Evolutionary conservation across 2,797 vertebrate species (phyloP).

Genomic region (Margarornis squamiger): DNA sequence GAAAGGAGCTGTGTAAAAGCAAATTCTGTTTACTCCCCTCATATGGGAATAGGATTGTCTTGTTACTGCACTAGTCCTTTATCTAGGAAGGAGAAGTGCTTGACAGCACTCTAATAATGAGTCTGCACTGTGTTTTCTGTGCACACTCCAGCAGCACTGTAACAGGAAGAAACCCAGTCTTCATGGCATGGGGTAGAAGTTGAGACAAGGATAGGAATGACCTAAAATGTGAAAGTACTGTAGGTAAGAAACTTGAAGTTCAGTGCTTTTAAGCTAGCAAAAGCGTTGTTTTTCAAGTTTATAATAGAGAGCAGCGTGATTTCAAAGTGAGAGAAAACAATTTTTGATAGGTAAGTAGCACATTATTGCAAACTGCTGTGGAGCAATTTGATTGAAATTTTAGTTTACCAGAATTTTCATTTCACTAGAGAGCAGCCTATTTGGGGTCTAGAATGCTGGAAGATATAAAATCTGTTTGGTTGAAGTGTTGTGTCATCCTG

Average conservation of each 20-base stretch:
- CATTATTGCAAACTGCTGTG: not conserved
- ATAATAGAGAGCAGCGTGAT: not conserved
- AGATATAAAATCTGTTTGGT: not conserved
- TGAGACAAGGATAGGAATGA: not conserved
- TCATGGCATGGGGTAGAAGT: not conserved
- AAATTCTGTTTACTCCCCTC: slow-evolving; percentile 6
- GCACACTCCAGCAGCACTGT: not conserved
- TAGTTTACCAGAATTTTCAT: not conserved
- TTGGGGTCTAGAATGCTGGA: not conserved
- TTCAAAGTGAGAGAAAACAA: not conserved
- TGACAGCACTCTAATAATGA: not conserved
- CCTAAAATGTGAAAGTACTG: not conserved
- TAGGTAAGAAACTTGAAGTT: not conserved
- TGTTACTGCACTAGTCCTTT: not conserved
- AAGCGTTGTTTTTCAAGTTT: not conserved
- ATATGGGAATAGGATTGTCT: not conserved
- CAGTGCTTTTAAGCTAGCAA: not conserved
- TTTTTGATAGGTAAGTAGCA: not conserved
- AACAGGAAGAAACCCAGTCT: not conserved
- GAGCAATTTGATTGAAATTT: not conserved
- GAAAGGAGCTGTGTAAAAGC: not conserved
- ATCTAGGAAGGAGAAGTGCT: not conserved
- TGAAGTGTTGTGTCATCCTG: not conserved
- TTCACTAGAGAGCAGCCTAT: not conserved
- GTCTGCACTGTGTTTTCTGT: not conserved